Conservation (phyloP, 2,888 invertebrate species). For the Sialis fuliginosa region DNA sequence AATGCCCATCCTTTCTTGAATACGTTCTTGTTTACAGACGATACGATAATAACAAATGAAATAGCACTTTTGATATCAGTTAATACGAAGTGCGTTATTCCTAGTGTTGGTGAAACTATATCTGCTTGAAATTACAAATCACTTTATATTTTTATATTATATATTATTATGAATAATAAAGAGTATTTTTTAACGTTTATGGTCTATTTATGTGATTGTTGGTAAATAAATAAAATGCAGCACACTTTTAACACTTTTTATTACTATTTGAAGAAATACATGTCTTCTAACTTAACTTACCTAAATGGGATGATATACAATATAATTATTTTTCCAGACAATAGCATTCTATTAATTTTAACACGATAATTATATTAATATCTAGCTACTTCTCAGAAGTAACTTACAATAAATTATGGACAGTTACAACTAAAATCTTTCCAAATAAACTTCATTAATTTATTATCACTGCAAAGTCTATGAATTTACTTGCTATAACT, state of each 20-base stretch:
- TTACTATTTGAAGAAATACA: constrained; percentile 7
- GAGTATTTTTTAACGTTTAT: no score
- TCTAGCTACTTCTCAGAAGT: constrained; percentile 3
- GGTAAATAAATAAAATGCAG: no score
- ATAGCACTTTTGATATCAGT: no score
- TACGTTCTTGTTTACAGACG: no score
- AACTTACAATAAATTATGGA: background rate
- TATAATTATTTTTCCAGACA: constrained; percentile 3
- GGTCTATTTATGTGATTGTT: no score
- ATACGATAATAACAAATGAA: no score
- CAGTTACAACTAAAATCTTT: background rate
- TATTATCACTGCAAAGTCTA: background rate
- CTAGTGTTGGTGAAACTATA: no score
- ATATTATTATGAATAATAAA: no score
- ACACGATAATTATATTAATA: background rate
- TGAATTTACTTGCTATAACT: background rate
- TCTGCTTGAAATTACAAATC: no score
- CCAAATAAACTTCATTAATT: background rate
- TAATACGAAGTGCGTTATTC: no score
- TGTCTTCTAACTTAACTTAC: constrained; percentile 6
- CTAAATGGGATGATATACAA: constrained; percentile 3
- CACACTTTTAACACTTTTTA: constrained; percentile 7
- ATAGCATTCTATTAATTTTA: constrained; percentile 1
- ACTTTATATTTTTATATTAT: no score
- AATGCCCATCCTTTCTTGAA: no score